Conservation (phyloP, 2,888 invertebrate species). For the Chaitophorus viminalis region DNA sequence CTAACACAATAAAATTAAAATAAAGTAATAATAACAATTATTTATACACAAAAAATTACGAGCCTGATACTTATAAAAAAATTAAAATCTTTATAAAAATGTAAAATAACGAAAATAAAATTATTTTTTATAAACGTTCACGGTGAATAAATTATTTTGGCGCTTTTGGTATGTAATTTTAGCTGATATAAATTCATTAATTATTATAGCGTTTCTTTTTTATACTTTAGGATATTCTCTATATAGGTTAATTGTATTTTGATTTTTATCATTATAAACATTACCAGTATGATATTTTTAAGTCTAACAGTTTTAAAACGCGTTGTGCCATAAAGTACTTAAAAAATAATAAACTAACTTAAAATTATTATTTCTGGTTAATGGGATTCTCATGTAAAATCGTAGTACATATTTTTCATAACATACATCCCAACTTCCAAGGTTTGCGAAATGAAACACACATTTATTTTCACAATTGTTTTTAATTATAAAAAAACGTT, state of each 20-base stretch:
- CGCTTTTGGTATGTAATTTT: not conserved
- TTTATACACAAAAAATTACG: not conserved
- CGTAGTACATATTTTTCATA: not conserved
- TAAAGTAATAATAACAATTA: no score
- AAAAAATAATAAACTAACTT: conserved; percentile 25
- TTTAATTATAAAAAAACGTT: conserved; percentile 28
- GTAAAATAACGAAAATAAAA: not conserved
- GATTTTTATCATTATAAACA: conserved; percentile 1
- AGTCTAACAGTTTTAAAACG: not conserved
- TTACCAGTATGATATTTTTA: conserved; percentile 14
- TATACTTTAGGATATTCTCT: not conserved
- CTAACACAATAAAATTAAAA: no score
- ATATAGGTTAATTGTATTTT: conserved; percentile 18
- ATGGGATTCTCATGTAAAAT: conserved; percentile 18
- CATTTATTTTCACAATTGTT: conserved; percentile 14
- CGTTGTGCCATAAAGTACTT: not conserved
- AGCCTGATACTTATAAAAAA: not conserved
- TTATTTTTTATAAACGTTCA: not conserved
- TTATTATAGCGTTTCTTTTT: not conserved
- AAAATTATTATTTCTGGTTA: conserved; percentile 36
- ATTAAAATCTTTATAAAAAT: not conserved
- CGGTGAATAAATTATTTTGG: not conserved
- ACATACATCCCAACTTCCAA: not conserved
- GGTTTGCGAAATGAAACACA: not conserved
- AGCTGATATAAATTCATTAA: not conserved